Evolutionary conservation across 2,797 vertebrate genomes (phyloP), one percentile per base, ranked within the genome.

Genomic region (Threskiornis aethiopicus): DNA sequence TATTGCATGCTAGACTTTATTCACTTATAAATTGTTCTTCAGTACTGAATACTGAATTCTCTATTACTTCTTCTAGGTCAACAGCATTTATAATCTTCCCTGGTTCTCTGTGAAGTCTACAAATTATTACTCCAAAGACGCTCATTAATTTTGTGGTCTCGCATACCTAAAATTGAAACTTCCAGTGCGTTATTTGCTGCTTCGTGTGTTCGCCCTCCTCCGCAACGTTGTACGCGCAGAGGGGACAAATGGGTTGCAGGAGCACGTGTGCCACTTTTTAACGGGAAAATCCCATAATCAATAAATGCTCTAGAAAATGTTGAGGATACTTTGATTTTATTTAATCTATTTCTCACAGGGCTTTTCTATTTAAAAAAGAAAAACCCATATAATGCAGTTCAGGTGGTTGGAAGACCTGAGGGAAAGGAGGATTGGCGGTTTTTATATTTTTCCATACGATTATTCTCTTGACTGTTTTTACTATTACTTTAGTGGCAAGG

Each of bases 41-140:
- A 94, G 67, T 89, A 67, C 86, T 77, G 88, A 90, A 93, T 90
- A 70, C 86, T 54, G 94, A 97, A 84, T 96, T 58, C 75, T 89
- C 78, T 51, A 49, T 92, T 96, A 89, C 84, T 85, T 3, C 97
- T 93, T 87, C 92, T 92, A 75, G 92, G 96, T 92, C 95, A 94
- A 37, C 88, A 96, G 88, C 96, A 39, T 94, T 93, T 94, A 59
- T 84, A 89, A 84, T 93, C 77, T 90, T 79, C 80, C 86, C 65
- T 59, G 49, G n/a, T 90, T 92, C 88, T 71, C 47, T 83, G 18
- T 90, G 91, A 92, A 83, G 91, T 90, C 93, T 62, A n/a, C 94
- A 80, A 80, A 92, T 87, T n/a, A 77, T 46, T 59, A 13, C 71
- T 95, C 73, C 81, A 75, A 91, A 93, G 91, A 24, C 3, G 2